Evolutionary conservation across 2,888 invertebrate species (phyloP).

Genomic region (Trissolcus brochymenae): DNA sequence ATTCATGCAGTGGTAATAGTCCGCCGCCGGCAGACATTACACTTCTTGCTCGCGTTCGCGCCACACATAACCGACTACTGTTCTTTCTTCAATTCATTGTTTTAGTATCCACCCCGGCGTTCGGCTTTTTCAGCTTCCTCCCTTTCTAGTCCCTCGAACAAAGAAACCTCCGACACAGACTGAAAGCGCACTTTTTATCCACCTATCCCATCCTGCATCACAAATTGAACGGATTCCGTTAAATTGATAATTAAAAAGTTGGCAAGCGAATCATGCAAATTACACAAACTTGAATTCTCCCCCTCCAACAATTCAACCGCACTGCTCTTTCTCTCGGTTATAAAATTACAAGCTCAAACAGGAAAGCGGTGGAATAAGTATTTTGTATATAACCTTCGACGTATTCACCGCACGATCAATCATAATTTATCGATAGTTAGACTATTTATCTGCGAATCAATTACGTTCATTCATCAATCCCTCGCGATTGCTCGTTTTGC

Average conservation of each 20-base stretch:
- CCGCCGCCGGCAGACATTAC: constrained; percentile 64
- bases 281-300: not conserved
- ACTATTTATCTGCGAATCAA: no score
- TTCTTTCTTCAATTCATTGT: constrained; percentile 56
- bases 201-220: not conserved
- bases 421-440: no score
- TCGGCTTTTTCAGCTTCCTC: constrained; percentile 30
- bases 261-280: not conserved
- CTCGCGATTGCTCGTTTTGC: no score
- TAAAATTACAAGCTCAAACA: no score
- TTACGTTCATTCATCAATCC: no score
- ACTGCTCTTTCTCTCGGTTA: no score
- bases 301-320: no score
- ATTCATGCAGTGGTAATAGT: constrained; percentile 73
- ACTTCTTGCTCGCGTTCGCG: constrained; percentile 71
- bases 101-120: constrained; percentile 38
- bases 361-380: no score
- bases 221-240: no score
- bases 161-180: constrained; percentile 2
- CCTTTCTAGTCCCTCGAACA: constrained; percentile 19
- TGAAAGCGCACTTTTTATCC: constrained; percentile 1
- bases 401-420: no score
- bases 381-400: no score
- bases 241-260: constrained; percentile 1
- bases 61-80: constrained; percentile 56